Base-by-base conservation (phyloP, 2,888 invertebrate genomes). In the Brachyptera risi region DNA sequence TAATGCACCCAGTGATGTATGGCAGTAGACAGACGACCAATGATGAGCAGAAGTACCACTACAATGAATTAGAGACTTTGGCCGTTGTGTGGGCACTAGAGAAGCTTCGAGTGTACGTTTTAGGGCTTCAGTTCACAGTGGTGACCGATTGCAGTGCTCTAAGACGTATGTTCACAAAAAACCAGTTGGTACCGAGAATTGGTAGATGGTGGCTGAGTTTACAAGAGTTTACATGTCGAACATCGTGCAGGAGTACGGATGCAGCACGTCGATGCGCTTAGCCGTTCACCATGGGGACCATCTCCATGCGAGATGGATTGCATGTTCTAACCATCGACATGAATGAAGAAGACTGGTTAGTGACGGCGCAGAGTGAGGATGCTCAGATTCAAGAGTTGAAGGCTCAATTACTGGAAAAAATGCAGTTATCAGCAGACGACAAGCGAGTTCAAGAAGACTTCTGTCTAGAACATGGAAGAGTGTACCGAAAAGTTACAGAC, bases 31-130 rank as follows among this genome's bases (percentile, higher is more conserved):
- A 68, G 37, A 71, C 69, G 5, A 71, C 70, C 0, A 65, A 61
- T 0, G 68, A 71, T 0, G 74, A 75, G 66, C 61, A 66, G 9
- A 69, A 67, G 19, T 74, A 73, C 59, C 70, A 71, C 15, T 70
- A 70, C 1, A 71, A 73, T 24, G 75, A 78, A 27, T 59, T 74
- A 23, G 76, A 74, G 63, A 70, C 69, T 0, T 63, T 76, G 4
- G 74, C 75, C 0, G 69, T 71, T 31, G 72, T 68, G 0, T 68
- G 66, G 38, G 67, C 70, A 0, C 58, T 74, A 19, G 61, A 67
- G 23, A 67, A 72, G 56, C 74, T 75, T 63, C 62, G 74, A 37
- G 67, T 69, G 0, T 75, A 74, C 44, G 37, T 75, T 0, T 63
- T 71, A 5, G 73, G 73, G 1, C 65, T 59, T 17, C 21, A 23